A percentile compares a stretch with the other conserved stretches of the same genome.
Conservation (phyloP, 2,888 invertebrate species). For the Tinea semifulvella region DNA sequence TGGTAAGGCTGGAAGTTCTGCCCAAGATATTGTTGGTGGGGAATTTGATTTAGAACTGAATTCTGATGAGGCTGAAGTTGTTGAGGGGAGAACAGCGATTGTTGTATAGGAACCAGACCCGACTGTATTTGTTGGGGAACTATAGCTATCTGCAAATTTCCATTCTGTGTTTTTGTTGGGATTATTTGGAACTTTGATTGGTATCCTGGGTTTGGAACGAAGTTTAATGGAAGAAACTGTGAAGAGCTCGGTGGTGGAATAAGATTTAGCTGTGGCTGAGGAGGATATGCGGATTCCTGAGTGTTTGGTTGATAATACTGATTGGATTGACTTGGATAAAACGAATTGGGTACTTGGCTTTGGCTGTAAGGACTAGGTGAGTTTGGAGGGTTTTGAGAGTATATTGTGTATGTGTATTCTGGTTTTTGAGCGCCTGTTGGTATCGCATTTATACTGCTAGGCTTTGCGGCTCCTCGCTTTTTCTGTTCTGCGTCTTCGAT, state of each 20-base stretch:
- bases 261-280: constrained; percentile 35
- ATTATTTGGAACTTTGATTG: constrained; percentile 53
- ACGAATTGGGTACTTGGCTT: constrained; percentile 41
- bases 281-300: constrained; percentile 27
- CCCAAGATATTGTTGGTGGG: constrained; percentile 36
- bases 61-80: constrained; percentile 30
- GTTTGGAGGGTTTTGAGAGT: constrained; percentile 38
- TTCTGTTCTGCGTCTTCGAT: constrained; percentile 51
- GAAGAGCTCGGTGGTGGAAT: constrained; percentile 35
- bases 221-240: constrained; percentile 48
- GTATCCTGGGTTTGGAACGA: constrained; percentile 48
- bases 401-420: constrained; percentile 53
- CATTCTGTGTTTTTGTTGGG: constrained; percentile 38
- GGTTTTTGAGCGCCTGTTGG: constrained; percentile 53
- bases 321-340: constrained; percentile 42
- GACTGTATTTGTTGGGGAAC: constrained; percentile 30
- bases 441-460: constrained; percentile 44
- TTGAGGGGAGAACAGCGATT: constrained; percentile 23
- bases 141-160: constrained; percentile 45
- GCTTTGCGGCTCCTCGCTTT: constrained; percentile 50
- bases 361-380: constrained; percentile 33
- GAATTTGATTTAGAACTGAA: constrained; percentile 25
- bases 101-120: background rate
- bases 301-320: constrained; percentile 41
- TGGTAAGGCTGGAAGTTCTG: constrained; percentile 35